Conservation (phyloP, 2,113 vertebrate species). For the Glaucidium brasilianum region DNA sequence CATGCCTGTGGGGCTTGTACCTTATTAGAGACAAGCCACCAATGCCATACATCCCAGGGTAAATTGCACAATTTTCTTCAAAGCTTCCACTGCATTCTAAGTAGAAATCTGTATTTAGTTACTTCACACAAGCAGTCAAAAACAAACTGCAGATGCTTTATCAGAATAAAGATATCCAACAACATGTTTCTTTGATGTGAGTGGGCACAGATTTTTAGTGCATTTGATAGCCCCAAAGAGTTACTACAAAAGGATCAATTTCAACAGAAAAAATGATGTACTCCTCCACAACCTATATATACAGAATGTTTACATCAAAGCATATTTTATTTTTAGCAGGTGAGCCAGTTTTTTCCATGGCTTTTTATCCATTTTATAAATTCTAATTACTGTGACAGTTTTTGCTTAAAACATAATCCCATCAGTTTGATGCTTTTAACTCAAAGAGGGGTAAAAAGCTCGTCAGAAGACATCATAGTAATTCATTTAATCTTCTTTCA, state of each 20-base stretch:
- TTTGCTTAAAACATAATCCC: neutral
- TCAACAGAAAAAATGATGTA: neutral
- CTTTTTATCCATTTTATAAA: neutral
- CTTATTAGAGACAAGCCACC: neutral
- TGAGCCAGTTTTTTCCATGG: neutral
- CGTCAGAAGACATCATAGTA: neutral
- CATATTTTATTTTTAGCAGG: neutral
- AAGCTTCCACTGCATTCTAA: neutral
- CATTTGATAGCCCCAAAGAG: neutral
- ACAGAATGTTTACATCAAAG: neutral
- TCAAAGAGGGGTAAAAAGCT: neutral
- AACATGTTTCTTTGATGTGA: accelerated
- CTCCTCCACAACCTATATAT: neutral
- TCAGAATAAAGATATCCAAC: neutral
- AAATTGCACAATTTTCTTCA: neutral
- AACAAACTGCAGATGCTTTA: neutral
- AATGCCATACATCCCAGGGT: neutral
- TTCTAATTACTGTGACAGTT: neutral
- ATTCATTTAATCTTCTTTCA: neutral
- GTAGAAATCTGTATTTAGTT: neutral
- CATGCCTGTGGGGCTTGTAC: too few species aligned
- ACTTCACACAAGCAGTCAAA: neutral
- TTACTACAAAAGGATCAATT: neutral
- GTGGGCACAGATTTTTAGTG: neutral
- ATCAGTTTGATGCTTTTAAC: neutral